Base-by-base conservation (phyloP, 2,888 invertebrate genomes). In the Meteorus cinctellus region DNA sequence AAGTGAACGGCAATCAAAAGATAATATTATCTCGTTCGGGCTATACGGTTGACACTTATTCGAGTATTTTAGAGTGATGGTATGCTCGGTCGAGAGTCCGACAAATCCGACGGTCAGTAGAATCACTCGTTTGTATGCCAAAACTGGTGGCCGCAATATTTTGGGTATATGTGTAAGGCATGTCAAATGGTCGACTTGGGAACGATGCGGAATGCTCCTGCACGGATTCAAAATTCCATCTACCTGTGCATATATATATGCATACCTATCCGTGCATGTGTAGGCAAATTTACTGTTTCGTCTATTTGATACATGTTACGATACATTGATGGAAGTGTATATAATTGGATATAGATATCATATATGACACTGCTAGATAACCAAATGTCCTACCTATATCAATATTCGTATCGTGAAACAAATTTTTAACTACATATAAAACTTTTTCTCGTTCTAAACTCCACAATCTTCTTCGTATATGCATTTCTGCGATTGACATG, bases 121-220 rank as follows among this genome's bases (percentile, higher is more conserved):
- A 85, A 87, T 88, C 87, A 86, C 86, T 86, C 87, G 83, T 84
- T 81, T 81, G 83, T 79, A 86, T 81, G 84, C 85, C 84, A 66
- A 89, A 89, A 83, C 84, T 48, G 48, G 84, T 83, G 12, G n/a
- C 14, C 66, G 51, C 29, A 69, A 36, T 59, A 60, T 70, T 69
- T 73, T 86, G 88, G 87, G 48, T 60, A 76, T 72, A 75, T 74
- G 75, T 41, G 62, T 60, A 81, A 80, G 77, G 81, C 77, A 82
- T 82, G 78, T 77, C 68, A 70, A 65, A 34, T 83, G 86, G 86
- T 87, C 86, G 85, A 84, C 85, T 78, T 78, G 72, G 45, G 70
- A 74, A 77, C 74, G 84, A 86, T 84, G 87, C 88, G 88, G 88
- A 89, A 88, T 89, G 88, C 82, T 87, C 84, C 87, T 83, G 87